A percentile compares a stretch with the other conserved stretches of the same genome.
Evolutionary conservation across 2,113 vertebrate genomes (phyloP).

Genomic region (Condylura cristata): DNA sequence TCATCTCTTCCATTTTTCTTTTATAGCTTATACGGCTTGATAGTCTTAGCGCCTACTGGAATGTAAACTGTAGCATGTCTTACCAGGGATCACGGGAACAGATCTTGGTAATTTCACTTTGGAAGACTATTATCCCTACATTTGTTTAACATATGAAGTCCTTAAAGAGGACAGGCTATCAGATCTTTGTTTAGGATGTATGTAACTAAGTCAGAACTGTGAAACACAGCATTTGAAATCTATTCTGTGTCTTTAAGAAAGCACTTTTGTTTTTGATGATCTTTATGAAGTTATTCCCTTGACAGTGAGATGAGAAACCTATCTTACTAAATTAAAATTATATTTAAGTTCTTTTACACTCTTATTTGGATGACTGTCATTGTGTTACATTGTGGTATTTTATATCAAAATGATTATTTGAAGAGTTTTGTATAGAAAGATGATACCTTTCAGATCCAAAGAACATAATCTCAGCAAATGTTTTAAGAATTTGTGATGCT

Average conservation of each 20-base stretch:
- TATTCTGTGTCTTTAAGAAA: background rate
- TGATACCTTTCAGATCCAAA: background rate
- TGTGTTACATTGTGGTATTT: background rate
- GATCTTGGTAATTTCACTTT: conserved; percentile 90
- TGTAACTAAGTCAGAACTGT: background rate
- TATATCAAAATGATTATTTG: background rate
- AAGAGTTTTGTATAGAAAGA: background rate
- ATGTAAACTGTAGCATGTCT: conserved; percentile 90
- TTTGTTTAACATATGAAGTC: background rate
- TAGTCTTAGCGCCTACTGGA: conserved; percentile 96
- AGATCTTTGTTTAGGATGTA: background rate
- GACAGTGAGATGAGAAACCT: background rate
- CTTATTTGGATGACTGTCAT: background rate
- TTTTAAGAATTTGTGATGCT: background rate
- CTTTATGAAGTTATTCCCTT: conserved; percentile 9
- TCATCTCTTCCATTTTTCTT: conserved; percentile 51
- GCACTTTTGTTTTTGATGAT: conserved; percentile 21
- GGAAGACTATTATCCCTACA: background rate
- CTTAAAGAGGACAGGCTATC: background rate
- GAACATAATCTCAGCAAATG: background rate
- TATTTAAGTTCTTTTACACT: background rate
- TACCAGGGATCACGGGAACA: conserved; percentile 89
- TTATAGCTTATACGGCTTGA: conserved; percentile 92
- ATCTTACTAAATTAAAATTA: background rate
- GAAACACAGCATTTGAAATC: background rate